Evolutionary conservation across 2,113 vertebrate genomes (phyloP).

Genomic region (Melanotaenia duboulayi): DNA sequence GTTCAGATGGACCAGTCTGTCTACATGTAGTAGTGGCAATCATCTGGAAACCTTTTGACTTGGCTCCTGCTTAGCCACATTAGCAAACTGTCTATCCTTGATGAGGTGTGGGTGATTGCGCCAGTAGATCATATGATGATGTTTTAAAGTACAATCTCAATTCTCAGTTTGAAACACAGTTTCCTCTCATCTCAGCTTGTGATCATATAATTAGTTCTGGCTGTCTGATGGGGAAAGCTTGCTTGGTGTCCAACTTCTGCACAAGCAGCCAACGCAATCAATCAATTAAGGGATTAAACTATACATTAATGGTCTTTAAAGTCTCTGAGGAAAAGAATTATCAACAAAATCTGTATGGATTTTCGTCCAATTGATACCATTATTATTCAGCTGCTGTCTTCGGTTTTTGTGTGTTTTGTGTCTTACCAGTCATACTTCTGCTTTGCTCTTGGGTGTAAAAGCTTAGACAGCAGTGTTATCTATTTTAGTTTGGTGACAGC

Average conservation of each 20-base stretch:
- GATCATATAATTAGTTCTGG: neutral
- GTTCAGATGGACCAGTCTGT: neutral
- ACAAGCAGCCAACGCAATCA: no score
- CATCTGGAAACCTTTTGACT: neutral
- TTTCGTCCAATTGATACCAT: no score
- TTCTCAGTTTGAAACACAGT: neutral
- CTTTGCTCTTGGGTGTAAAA: neutral
- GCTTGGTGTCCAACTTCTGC: no score
- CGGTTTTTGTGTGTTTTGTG: neutral
- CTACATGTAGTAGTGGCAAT: no score
- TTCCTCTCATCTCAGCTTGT: neutral
- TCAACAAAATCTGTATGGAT: no score
- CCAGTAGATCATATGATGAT: neutral
- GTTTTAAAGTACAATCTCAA: neutral
- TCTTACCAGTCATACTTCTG: neutral
- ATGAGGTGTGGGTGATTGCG: neutral
- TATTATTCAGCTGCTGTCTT: neutral
- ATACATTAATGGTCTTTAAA: neutral
- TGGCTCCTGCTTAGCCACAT: neutral
- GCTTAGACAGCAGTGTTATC: neutral
- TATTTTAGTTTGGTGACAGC: no score
- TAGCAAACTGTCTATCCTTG: neutral
- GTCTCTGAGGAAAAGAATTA: no score
- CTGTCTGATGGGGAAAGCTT: neutral
- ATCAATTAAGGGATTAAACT: neutral